phyloP scores from a whole-genome alignment of 2,888 invertebrate genomes.

The Epinotia ramella region DNA sequence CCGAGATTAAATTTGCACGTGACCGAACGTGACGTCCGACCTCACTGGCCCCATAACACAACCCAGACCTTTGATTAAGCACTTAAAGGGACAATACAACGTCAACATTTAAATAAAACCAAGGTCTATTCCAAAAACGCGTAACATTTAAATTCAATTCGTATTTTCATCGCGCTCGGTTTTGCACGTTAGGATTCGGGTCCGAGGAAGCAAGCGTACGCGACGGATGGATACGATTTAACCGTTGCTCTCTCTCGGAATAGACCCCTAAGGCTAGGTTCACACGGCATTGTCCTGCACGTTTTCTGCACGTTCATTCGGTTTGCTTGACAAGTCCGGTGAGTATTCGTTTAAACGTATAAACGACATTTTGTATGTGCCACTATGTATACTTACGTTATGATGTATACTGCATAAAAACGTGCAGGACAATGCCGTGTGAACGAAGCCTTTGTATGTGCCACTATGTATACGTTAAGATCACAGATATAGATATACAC shows the following conservation, averaged over 20 bases:
- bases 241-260: neutral
- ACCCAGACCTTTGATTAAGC: conserved; percentile 3
- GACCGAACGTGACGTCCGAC: neutral
- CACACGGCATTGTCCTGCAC: no score
- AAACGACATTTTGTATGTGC: no score
- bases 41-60: neutral
- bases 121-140: neutral
- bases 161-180: neutral
- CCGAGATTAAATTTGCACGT: conserved; percentile 15
- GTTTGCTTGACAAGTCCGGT: no score
- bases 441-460: no score
- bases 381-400: no score
- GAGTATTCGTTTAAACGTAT: no score
- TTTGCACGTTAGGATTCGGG: neutral
- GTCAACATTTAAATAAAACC: neutral
- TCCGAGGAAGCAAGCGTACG: neutral
- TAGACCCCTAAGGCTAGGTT: no score
- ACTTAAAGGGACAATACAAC: neutral
- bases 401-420: no score
- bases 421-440: no score
- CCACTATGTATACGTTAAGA: no score
- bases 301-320: no score
- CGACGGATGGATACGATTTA: neutral
- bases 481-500: no score
- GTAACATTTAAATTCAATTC: neutral